Evolutionary conservation across 2,888 invertebrate species (phyloP), one percentile per base, ranked within the genome.

Genomic region (Escarpia spicata): DNA sequence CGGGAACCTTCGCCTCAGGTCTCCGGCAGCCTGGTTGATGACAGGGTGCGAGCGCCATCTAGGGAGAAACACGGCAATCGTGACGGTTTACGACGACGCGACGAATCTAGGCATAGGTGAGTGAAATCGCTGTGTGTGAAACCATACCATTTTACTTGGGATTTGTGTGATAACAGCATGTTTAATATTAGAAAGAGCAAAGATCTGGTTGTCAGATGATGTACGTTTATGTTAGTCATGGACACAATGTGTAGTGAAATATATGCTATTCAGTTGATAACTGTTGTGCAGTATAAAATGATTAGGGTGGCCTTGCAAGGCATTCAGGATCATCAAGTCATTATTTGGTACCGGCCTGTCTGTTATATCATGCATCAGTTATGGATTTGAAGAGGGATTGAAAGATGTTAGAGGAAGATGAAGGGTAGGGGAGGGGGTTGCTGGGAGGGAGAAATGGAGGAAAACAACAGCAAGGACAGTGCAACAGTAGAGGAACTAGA

Each of bases 31-130:
- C 91, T 44, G 92, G 91, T 52, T 58, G 93, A 92, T 58, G 75
- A 75, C 12, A 90, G 92, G 43, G 93, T 60, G 43, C 31, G 92
- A 90, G 52, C 90, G 12, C 31, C 92, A 19, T 92, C 93, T 26
- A 45, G 93, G 75, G 93, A 93, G 60, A 90, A 92, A 45, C 91
- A 91, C 43, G 90, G 92, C 31, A 75, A 75, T 91, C 89, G 90
- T 9, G 93, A 92, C 43, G 93, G 91, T 45, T 31, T 92, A 43
- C 92, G 93, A 12, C 89, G 93, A 45, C 91, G 93, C 4, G 93
- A 93, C 10, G 93, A 93, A 45, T 58, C 90, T 60, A 93, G 93
- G 75, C 93, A 92, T 90, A 93, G 93, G 93, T 93, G 52, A 91
- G 92, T 92, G 75, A 75, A 75, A 26, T 75, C 26, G 26, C 19